Base-by-base conservation (phyloP, 2,888 invertebrate species). In the Drosophila mimica region DNA sequence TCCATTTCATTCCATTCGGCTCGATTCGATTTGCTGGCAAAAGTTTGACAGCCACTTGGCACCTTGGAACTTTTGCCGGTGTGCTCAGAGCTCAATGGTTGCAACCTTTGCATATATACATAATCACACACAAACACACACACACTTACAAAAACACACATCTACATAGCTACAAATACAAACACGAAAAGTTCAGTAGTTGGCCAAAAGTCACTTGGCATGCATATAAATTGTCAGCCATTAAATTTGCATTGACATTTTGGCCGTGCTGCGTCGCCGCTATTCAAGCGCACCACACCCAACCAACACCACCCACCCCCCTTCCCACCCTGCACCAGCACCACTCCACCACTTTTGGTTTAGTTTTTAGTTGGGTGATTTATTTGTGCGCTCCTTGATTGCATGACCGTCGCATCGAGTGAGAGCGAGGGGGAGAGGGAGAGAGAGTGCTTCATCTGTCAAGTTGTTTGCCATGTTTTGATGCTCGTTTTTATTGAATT, bases 201-300 rank as follows among this genome's bases (percentile, higher is more conserved):
- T 84, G 84, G 84, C 86, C 86, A 90, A 86, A 86, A 90, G 85
- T 89, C 85, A 89, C 85, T 86, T 89, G 85, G 90, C 88, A 89
- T 86, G 85, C 90, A 87, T 87, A 87, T 87, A 87, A 87, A 87
- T 87, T 87, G 90, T 87, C 85, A 81, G 89, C 90, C 86, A 87
- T 87, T 87, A 87, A 87, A 87, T 87, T 87, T 87, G 89, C 86
- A 87, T 87, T 90, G 90, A 90, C 86, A 88, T 87, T 89, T 85
- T 88, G 85, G 82, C 82, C 77, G 71, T 83, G 86, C 80, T 53
- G 60, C 72, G 15, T 20, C 56, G 51, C 43, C 31, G 38, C 28
- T 15, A 48, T 33, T 58, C 30, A n/a, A 46, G 34, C 36, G 7
- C 40, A 9, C 38, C 38, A 9, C 13, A 30, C 6, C 38, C 46